These are phyloP conservation scores for Acleris emargana DNA, from an alignment of 2,888 invertebrate species.

Conservation along the genomic window DNA sequence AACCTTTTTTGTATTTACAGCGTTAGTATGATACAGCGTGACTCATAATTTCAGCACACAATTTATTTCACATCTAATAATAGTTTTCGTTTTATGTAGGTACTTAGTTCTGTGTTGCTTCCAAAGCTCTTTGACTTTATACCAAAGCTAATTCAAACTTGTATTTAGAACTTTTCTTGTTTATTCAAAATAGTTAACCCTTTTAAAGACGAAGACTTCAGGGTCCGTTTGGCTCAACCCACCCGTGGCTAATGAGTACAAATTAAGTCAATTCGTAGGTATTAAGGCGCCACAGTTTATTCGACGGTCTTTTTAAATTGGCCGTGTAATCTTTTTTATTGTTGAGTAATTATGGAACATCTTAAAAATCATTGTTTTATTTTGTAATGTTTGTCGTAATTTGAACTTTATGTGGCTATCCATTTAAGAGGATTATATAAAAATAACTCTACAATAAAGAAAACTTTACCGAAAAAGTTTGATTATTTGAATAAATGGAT, in stretches of 20 bases:
- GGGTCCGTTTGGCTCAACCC: conserved; percentile 70
- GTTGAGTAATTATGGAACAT: conserved; percentile 43
- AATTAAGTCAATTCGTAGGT: conserved; percentile 69
- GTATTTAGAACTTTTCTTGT: conserved; percentile 22
- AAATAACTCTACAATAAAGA: no score
- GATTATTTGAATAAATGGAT: no score
- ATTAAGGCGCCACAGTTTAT: conserved; percentile 69
- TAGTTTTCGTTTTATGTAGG: no score
- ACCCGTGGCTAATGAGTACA: conserved; percentile 71
- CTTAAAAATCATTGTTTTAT: conserved; percentile 1
- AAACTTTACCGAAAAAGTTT: no score
- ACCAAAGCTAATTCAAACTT: not conserved
- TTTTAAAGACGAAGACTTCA: conserved; percentile 50
- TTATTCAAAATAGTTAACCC: conserved; percentile 42
- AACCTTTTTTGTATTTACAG: no score
- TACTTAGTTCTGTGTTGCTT: no score
- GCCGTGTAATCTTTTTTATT: conserved; percentile 63
- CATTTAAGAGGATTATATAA: no score
- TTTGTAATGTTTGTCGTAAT: not conserved
- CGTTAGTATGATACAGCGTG: no score
- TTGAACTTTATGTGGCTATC: no score
- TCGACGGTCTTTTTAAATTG: conserved; percentile 60
- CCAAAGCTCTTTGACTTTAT: no score
- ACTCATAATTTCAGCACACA: no score
- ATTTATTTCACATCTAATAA: no score